phyloP scores from a whole-genome alignment of 2,888 invertebrate species.

The Tetrapedia diversipes region DNA sequence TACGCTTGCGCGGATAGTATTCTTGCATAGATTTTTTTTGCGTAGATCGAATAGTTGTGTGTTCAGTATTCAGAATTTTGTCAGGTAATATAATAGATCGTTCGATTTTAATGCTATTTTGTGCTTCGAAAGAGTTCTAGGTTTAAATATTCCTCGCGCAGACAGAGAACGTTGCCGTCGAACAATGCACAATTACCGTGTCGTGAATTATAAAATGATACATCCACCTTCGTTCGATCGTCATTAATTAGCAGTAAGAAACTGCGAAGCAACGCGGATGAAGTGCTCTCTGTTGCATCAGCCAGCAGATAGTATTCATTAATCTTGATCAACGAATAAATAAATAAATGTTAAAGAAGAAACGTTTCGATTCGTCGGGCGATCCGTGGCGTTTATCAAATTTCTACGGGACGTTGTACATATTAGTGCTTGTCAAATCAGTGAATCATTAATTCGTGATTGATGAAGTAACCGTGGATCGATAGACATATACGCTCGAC shows the following conservation, averaged over 20 bases:
- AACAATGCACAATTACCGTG: not conserved
- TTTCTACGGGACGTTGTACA: constrained; percentile 4
- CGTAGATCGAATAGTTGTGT: too few relatives aligned
- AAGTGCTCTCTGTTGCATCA: not conserved
- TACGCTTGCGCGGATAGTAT: too few relatives aligned
- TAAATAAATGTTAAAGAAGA: constrained; percentile 12
- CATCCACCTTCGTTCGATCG: not conserved
- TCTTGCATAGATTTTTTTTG: too few relatives aligned
- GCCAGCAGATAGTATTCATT: not conserved
- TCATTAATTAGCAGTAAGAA: constrained; percentile 1
- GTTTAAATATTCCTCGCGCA: too few relatives aligned
- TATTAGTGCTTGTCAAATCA: constrained; percentile 28
- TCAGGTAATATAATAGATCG: too few relatives aligned
- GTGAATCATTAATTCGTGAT: constrained; percentile 32
- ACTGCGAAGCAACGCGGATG: not conserved
- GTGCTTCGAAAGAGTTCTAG: too few relatives aligned
- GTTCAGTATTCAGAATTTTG: too few relatives aligned
- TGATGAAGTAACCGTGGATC: constrained; percentile 8
- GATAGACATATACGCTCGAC: not conserved
- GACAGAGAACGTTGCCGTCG: too few relatives aligned
- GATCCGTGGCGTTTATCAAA: constrained; percentile 26
- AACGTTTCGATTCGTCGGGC: not conserved
- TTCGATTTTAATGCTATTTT: too few relatives aligned
- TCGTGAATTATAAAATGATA: not conserved
- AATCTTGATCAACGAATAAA: constrained; percentile 25